Base-by-base conservation (phyloP, 2,797 vertebrate species). In the Tympanoctomys barrerae region DNA sequence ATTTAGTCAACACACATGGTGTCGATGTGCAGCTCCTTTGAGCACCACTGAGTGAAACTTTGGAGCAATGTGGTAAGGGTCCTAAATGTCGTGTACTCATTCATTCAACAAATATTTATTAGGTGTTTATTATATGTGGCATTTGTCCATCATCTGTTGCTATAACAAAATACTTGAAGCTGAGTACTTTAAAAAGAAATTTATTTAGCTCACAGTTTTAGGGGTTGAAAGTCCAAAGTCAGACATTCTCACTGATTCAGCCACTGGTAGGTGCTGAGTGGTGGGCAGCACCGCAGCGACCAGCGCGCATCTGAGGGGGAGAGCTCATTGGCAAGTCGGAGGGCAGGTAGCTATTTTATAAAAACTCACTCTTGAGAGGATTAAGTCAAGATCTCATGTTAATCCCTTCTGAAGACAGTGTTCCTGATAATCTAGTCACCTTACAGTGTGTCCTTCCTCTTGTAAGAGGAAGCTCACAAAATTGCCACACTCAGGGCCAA, bases 31-130 rank as follows among this genome's bases (percentile, higher is more conserved):
- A 28, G 66, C 66, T 1, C 28, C 21, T 73, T 68, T 52, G 64
- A 95, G 86, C 81, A 73, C 16, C 12, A 87, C 1, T 52, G 62
- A 46, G 24, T 75, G 42, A 28, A 75, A 75, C 39, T 81, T 46
- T 89, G n/a, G 10, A 31, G 5, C 22, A 87, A 14, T 86, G 33
- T 12, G 33, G 12, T 33, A 6, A 91, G 8, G 22, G 28, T n/a
- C 13, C 77, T 88, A 95, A 87, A 64, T 83, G 71, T 61, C 71
- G 79, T 59, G 77, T 88, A 85, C 31, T 82, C 22, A 80, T 62
- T 82, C 49, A 28, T 62, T 93, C 52, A 83, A 78, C 9, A 88
- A 68, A 33, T 52, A 85, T 21, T 85, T 88, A 94, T 22, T 88
- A 83, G 96, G 24, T 87, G 8, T 31, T 70, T 87, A 61, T 52